Conservation (phyloP, 2,113 vertebrate species). For the Condylura cristata region DNA sequence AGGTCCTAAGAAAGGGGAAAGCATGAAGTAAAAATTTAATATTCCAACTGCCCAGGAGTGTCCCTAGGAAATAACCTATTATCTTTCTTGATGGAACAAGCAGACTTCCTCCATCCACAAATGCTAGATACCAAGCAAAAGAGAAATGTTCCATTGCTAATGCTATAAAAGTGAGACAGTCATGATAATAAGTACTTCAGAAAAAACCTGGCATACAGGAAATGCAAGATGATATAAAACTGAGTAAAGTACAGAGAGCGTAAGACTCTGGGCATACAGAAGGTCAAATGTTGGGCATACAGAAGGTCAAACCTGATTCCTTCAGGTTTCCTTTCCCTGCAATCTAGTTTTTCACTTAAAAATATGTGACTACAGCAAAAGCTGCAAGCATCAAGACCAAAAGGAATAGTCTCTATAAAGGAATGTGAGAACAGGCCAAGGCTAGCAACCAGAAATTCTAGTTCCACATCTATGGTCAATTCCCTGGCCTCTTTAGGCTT, state of each 20-base stretch:
- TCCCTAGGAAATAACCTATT: background rate
- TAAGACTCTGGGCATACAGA: background rate
- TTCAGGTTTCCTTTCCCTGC: background rate
- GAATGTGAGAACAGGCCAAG: slow-evolving; percentile 2
- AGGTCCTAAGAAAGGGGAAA: background rate
- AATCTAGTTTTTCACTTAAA: slow-evolving; percentile 26
- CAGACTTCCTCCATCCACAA: background rate
- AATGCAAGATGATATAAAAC: background rate
- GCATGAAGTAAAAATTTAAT: slow-evolving; percentile 7
- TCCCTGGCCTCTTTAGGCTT: background rate
- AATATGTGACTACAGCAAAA: slow-evolving; percentile 1
- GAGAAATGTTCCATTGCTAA: background rate
- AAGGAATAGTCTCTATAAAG: background rate
- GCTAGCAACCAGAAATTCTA: background rate
- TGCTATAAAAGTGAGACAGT: background rate
- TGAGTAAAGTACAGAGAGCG: background rate
- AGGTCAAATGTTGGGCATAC: background rate
- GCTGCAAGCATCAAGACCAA: background rate
- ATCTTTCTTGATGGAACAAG: background rate
- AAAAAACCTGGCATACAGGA: background rate
- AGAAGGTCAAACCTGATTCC: background rate
- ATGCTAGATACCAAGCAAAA: background rate
- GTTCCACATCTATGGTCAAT: background rate
- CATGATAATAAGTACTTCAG: background rate
- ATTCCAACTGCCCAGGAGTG: background rate